Percentiles rank a stretch among this genome's conserved stretches.
phyloP scores from a whole-genome alignment of 2,797 vertebrate genomes.

The Antrozous pallidus region DNA sequence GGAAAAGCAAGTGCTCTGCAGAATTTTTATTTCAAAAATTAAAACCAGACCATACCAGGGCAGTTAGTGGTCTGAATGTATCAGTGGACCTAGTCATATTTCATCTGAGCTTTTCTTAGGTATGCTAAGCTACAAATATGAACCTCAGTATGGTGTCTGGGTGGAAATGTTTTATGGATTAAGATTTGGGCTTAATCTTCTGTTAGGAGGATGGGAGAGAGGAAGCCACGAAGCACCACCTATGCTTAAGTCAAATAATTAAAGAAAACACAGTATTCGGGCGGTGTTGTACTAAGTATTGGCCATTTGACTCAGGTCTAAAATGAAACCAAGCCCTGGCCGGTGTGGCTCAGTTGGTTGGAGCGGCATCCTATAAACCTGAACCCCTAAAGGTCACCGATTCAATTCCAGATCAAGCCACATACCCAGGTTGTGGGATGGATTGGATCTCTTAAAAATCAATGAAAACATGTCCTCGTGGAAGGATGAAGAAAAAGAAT shows the following conservation, averaged over 20 bases:
- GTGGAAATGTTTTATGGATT: constrained; percentile 69
- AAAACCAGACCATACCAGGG: constrained; percentile 65
- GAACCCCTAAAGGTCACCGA: background rate
- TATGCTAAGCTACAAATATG: constrained; percentile 71
- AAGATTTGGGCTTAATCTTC: constrained; percentile 62
- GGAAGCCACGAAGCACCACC: background rate
- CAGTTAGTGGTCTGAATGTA: constrained; percentile 67
- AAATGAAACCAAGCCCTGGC: constrained; percentile 20
- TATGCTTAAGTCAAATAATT: background rate
- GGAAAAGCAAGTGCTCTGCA: constrained; percentile 51
- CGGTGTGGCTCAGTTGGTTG: background rate
- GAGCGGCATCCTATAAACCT: background rate
- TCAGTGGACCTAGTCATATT: constrained; percentile 74
- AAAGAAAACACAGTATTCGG: background rate
- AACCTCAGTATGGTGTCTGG: constrained; percentile 62
- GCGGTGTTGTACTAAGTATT: background rate
- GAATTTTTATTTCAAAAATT: constrained; percentile 71
- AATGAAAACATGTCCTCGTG: background rate
- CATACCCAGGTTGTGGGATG: background rate
- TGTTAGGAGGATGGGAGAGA: background rate
- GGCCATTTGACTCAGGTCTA: background rate
- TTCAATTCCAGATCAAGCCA: background rate
- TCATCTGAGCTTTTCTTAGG: constrained; percentile 66
- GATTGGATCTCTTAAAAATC: background rate
- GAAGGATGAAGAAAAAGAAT: background rate